A percentile compares a stretch with the other conserved stretches of the same genome.
phyloP scores from a whole-genome alignment of 1,140 invertebrate species.

The Cydia amplana region DNA sequence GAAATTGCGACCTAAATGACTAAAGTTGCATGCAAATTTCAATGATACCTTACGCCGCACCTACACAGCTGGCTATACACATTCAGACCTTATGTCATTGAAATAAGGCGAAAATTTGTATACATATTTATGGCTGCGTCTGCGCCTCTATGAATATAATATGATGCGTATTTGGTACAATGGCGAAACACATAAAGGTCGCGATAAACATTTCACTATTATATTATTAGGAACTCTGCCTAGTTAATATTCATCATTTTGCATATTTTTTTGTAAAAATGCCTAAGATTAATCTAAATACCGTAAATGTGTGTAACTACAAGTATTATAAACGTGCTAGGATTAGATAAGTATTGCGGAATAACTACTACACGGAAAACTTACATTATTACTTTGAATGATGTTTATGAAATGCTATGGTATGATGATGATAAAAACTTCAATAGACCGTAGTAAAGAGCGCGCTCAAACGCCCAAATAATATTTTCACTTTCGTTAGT shows the following conservation, averaged over 20 bases:
- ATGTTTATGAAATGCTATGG: too few relatives aligned
- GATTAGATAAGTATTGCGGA: too few relatives aligned
- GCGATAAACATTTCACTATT: slow-evolving; percentile 9
- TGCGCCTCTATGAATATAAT: not conserved
- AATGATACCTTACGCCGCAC: slow-evolving; percentile 25
- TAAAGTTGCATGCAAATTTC: slow-evolving; percentile 49
- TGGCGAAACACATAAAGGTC: slow-evolving; percentile 25
- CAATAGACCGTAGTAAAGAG: too few relatives aligned
- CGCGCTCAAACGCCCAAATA: too few relatives aligned
- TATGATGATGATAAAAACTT: too few relatives aligned
- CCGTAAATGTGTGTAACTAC: too few relatives aligned
- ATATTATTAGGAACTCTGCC: not conserved
- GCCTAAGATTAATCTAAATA: too few relatives aligned
- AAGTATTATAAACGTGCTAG: too few relatives aligned
- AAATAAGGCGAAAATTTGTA: not conserved
- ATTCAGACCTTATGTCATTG: not conserved
- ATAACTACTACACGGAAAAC: too few relatives aligned
- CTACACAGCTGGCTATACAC: not conserved
- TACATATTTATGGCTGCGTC: not conserved
- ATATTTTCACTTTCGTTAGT: too few relatives aligned
- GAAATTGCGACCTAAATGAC: slow-evolving; percentile 53
- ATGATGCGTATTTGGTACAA: slow-evolving; percentile 23
- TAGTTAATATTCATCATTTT: slow-evolving; percentile 31
- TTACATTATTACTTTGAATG: too few relatives aligned
- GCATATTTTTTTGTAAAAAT: too few relatives aligned